Evolutionary conservation across 2,113 vertebrate genomes (phyloP), one percentile per base, ranked within the genome.

Genomic region (Datnioides undecimradiatus): DNA sequence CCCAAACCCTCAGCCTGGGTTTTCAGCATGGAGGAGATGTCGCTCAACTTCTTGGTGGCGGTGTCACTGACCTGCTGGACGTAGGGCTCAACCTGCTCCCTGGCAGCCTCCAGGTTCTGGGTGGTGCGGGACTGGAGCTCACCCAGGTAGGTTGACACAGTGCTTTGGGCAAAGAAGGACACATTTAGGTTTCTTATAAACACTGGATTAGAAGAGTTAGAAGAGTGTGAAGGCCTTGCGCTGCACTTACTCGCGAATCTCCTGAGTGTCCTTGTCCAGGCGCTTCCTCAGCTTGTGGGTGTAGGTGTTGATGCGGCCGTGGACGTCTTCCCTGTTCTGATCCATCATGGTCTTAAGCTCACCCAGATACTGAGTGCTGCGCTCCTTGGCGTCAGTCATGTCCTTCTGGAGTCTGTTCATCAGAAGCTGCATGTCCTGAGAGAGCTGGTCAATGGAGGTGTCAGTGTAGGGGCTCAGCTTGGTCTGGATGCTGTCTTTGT

Each of bases 241-340:
- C 8, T 13, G 8, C 4, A 90, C 94, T 92, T 72, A 96, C 95
- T 74, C 90, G 69, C 82, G 90, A 64, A 96, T 95, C 79, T 94
- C 92, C 46, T 95, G 92, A 0, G 89, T 80, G 79, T 96, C 96
- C 82, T 95, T 95, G 88, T 27, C 64, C 78, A 96, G 90, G 7
- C 95, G 94, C 19, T 96, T 96, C 92, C 80, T 95, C 86, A 96
- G 92, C 89, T 96, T 96, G 88, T 87, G 88, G 51, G 89, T 80
- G 88, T 95, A 95, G 77, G 84, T 45, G 73, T 0, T 71, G 43
- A 95, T 36, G 43, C 94, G 94, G 80, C 14, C 60, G 19, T 69
- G 92, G 7, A 95, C 88, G 0, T 94, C 92, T 0, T 92, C 94
- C 0, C 78, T 29, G 74, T 96, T 96, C 90, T 94, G 94, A 25